These are phyloP conservation scores for Harmothoe impar DNA, from an alignment of 2,888 invertebrate species.

Conservation along the genomic window DNA sequence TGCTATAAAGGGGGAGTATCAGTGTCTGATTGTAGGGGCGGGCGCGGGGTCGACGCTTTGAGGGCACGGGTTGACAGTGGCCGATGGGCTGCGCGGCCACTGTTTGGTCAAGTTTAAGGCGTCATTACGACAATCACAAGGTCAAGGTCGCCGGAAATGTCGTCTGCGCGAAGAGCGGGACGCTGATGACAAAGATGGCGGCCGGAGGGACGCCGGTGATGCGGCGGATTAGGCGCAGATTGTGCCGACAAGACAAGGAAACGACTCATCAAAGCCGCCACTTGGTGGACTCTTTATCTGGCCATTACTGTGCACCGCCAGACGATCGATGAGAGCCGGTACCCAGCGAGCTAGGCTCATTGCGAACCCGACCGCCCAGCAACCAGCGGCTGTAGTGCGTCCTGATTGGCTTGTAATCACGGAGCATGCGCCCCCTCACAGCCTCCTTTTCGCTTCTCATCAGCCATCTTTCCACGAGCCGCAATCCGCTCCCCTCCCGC, in stretches of 20 bases:
- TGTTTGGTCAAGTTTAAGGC: conserved; percentile 56
- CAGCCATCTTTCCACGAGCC: conserved; percentile 51
- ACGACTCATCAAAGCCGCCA: conserved; percentile 56
- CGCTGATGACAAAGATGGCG: conserved; percentile 52
- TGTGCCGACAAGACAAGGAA: conserved; percentile 60
- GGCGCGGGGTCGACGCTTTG: conserved; percentile 21
- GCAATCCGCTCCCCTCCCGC: conserved; percentile 23
- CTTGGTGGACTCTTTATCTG: conserved; percentile 54
- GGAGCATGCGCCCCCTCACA: conserved; percentile 22
- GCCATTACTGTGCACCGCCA: conserved; percentile 34
- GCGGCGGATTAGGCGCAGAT: conserved; percentile 53
- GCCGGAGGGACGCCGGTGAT: conserved; percentile 30
- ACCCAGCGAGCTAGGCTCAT: conserved; percentile 8
- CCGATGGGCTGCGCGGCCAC: background rate
- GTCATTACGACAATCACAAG: conserved; percentile 56
- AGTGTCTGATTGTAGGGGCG: conserved; percentile 50
- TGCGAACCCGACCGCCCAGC: background rate
- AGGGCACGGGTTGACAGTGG: conserved; percentile 37
- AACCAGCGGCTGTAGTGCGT: conserved; percentile 18
- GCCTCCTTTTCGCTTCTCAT: conserved; percentile 56
- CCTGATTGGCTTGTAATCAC: conserved; percentile 54
- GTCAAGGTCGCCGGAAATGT: conserved; percentile 57
- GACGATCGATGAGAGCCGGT: conserved; percentile 42
- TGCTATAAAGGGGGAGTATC: conserved; percentile 47
- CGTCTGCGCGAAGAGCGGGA: conserved; percentile 36